These are phyloP conservation scores for Ginglymostoma cirratum DNA, from an alignment of 2,113 vertebrate genomes.

Conservation along the genomic window DNA sequence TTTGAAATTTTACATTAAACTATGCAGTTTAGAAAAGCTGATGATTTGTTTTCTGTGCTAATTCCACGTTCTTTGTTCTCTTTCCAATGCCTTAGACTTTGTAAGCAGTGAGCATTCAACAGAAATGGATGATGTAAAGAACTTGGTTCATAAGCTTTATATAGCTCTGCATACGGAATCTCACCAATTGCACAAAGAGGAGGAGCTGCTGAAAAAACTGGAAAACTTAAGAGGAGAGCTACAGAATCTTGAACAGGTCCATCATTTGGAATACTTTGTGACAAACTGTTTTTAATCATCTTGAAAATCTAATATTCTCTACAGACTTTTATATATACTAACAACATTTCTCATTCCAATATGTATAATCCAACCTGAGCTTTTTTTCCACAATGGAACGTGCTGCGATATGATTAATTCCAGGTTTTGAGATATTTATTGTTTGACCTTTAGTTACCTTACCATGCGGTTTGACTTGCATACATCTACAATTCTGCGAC, in stretches of 20 bases:
- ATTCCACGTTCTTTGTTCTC: not conserved
- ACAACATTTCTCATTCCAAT: not conserved
- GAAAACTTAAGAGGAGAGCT: conserved; percentile 72
- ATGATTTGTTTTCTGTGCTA: not conserved
- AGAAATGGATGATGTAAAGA: conserved; percentile 65
- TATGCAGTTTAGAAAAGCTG: not conserved
- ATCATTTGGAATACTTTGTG: not conserved
- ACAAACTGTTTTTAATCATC: not conserved
- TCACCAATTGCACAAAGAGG: conserved; percentile 69
- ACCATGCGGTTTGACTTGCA: not conserved
- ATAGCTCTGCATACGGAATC: conserved; percentile 67
- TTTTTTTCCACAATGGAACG: not conserved
- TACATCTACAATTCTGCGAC: not conserved
- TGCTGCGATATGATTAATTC: not conserved
- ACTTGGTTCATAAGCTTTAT: conserved; percentile 74
- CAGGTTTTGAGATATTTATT: not conserved
- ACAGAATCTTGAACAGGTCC: conserved; percentile 77
- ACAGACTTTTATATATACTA: not conserved
- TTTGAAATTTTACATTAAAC: not conserved
- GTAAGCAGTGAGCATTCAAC: conserved; percentile 50
- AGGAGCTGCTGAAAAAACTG: conserved; percentile 64
- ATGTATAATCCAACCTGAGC: not conserved
- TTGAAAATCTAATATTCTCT: not conserved
- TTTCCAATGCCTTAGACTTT: conserved; percentile 50
- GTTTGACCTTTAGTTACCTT: not conserved